Percentiles rank a stretch among this genome's conserved stretches.
Conservation (phyloP, 2,797 vertebrate species). For the Staurois parvus region DNA sequence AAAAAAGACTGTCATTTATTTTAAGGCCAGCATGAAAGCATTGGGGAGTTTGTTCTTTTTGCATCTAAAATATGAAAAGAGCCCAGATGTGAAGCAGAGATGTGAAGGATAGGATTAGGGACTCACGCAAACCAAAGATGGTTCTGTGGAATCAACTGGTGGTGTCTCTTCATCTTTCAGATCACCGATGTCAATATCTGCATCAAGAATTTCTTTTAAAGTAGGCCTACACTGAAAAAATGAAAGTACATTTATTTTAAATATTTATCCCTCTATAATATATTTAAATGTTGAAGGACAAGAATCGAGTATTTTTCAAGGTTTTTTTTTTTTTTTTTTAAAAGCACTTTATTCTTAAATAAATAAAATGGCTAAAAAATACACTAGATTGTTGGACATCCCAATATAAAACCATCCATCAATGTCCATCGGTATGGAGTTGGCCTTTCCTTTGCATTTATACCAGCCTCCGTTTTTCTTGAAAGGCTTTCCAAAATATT, state of each 20-base stretch:
- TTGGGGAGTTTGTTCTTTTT: constrained; percentile 33
- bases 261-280: constrained; percentile 17
- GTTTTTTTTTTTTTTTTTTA: too few species aligned
- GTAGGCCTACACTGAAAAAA: not conserved
- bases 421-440: too few species aligned
- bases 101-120: constrained; percentile 38
- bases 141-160: constrained; percentile 14
- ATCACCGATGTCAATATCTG: constrained; percentile 36
- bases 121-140: not conserved
- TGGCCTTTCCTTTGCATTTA: too few species aligned
- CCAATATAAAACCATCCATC: too few species aligned
- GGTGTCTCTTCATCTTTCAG: constrained; percentile 35
- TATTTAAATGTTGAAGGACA: too few species aligned
- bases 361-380: too few species aligned
- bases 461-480: too few species aligned
- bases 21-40: constrained; percentile 35
- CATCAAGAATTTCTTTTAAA: not conserved
- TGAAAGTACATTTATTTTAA: too few species aligned
- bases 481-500: too few species aligned
- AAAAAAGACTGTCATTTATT: constrained; percentile 33
- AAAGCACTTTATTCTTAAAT: too few species aligned
- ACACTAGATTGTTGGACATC: too few species aligned
- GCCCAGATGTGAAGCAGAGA: constrained; percentile 23
- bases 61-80: constrained; percentile 31
- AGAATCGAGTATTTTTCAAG: too few species aligned